Base-by-base conservation (phyloP, 1,140 invertebrate species). In the Tribolium castaneum region DNA sequence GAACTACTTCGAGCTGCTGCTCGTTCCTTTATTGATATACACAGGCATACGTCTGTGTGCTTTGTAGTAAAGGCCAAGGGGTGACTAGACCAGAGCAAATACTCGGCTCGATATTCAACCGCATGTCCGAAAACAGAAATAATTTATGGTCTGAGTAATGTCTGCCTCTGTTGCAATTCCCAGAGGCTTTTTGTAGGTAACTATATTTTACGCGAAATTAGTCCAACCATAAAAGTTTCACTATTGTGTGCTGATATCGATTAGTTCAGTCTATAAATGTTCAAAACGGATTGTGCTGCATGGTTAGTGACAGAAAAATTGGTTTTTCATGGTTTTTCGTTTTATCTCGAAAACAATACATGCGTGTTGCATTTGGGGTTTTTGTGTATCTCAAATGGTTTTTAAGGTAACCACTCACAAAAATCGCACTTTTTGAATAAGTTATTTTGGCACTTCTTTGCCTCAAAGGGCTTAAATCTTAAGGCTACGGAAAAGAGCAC, bases 11-110 rank as follows among this genome's bases (percentile, higher is more conserved):
- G 22, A 16, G 7, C 12, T 56, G 56, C 7, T 25, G 56, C 56
- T 62, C 56, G n/a, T 62, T 62, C n/a, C 56, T 25, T 62, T 30
- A 62, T 62, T 62, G 56, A 62, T 62, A 62, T 62, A 10, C 19
- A 10, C 5, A 1, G 56, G 3, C 6, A 14, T 50, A 50, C 10
- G 1, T 4, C 3, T 50, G 49, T 14, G 49, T 52, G n/a, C 13
- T 52, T 52, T 52, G 13, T 6, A 52, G 16, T 52, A 14, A 52
- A 14, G 51, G 16, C 3, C 49, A 14, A 14, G 13, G 13, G 16
- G 12, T 19, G 16, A 52, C 10, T 52, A 16, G 10, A 52, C 39
- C 14, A 13, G 2, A 12, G 51, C 10, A 50, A 50, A 50, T 50
- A 9, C 6, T 45, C 10, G 16, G 54, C 6, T 22, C 10, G 19